phyloP scores from a whole-genome alignment of 2,888 invertebrate genomes.

The Clepsis dumicolana region DNA sequence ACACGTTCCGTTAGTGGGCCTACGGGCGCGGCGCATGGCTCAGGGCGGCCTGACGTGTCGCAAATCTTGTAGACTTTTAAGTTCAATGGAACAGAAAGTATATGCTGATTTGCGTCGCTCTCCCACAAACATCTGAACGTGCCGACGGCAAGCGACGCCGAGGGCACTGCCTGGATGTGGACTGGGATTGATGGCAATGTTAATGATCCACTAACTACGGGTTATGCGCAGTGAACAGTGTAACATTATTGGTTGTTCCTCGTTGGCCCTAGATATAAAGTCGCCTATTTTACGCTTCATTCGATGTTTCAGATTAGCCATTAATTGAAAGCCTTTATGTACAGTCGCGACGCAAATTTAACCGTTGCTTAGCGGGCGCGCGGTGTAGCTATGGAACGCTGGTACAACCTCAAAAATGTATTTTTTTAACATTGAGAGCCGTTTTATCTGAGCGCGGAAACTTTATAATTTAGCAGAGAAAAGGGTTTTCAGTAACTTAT shows the following conservation, averaged over 20 bases:
- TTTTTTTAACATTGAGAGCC: not conserved
- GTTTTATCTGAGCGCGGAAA: not conserved
- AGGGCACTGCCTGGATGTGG: slow-evolving; percentile 77
- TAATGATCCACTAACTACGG: slow-evolving; percentile 29
- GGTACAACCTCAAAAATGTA: slow-evolving; percentile 9
- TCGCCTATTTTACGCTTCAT: not conserved
- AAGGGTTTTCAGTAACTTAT: not conserved
- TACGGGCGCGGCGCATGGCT: not conserved
- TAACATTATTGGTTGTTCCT: slow-evolving; percentile 14
- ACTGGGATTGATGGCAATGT: slow-evolving; percentile 12
- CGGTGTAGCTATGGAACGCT: slow-evolving; percentile 28
- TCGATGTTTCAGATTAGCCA: not conserved
- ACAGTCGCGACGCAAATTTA: not conserved
- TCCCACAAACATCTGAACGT: slow-evolving; percentile 79
- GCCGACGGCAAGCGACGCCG: slow-evolving; percentile 58
- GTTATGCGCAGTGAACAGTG: slow-evolving; percentile 25
- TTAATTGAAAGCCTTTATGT: not conserved
- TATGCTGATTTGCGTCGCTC: slow-evolving; percentile 49
- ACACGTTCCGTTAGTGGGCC: slow-evolving; percentile 42
- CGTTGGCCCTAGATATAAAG: not conserved
- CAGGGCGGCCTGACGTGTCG: slow-evolving; percentile 35
- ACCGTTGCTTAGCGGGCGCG: slow-evolving; percentile 25
- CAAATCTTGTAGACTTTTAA: slow-evolving; percentile 46
- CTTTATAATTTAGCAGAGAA: not conserved
- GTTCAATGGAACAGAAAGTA: slow-evolving; percentile 45